These are phyloP conservation scores for Anthophora plumipes DNA, from an alignment of 2,888 invertebrate species.

Conservation along the genomic window DNA sequence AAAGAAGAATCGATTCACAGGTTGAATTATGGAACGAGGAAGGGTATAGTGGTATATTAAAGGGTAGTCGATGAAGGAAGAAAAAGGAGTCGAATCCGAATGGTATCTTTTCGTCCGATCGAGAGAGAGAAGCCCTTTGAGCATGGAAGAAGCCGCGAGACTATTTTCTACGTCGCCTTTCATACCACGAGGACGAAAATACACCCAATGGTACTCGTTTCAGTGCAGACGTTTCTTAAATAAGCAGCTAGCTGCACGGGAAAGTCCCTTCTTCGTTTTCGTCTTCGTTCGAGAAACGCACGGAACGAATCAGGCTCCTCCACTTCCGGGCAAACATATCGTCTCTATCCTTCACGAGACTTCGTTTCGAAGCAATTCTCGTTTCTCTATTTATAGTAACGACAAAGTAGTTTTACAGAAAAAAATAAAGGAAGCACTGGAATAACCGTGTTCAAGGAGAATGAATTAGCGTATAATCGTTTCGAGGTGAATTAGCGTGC, in stretches of 20 bases:
- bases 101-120: conserved; percentile 29
- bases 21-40: not conserved
- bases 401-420: not conserved
- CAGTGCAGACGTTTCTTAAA: conserved; percentile 63
- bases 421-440: not conserved
- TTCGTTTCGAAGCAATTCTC: not conserved
- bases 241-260: conserved; percentile 51
- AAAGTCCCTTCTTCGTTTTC: conserved; percentile 23
- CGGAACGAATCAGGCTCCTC: conserved; percentile 34
- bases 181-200: conserved; percentile 59
- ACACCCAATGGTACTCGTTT: conserved; percentile 44
- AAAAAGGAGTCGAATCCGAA: conserved; percentile 14
- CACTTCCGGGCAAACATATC: conserved; percentile 57
- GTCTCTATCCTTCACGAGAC: conserved; percentile 5
- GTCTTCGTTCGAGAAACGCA: not conserved
- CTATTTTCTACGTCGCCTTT: conserved; percentile 61
- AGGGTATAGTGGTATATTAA: not conserved
- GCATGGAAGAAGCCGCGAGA: not conserved
- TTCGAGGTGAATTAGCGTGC: not conserved
- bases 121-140: conserved; percentile 58
- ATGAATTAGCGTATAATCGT: not conserved
- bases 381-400: not conserved
- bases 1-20: conserved; percentile 1
- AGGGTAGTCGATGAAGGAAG: not conserved
- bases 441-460: not conserved